Evolutionary conservation across 2,113 vertebrate genomes (phyloP).

Genomic region (Mellivora capensis): DNA sequence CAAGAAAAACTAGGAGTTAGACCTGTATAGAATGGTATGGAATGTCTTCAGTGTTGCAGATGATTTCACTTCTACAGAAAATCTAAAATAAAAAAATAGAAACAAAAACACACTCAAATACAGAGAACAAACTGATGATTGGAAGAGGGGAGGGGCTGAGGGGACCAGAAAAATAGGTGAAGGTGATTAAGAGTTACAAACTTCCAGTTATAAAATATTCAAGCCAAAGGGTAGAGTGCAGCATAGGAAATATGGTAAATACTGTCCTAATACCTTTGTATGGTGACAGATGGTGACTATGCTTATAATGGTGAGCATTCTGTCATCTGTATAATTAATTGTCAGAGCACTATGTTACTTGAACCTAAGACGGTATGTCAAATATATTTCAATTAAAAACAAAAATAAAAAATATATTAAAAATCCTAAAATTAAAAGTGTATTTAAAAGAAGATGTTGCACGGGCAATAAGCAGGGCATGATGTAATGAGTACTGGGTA

Average conservation of each 20-base stretch:
- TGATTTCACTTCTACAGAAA: neutral
- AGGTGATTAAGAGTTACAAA: neutral
- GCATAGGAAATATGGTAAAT: neutral
- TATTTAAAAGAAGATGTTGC: neutral
- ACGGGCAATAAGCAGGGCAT: neutral
- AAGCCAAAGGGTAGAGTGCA: neutral
- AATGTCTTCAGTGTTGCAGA: neutral
- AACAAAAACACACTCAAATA: neutral
- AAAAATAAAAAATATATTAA: neutral
- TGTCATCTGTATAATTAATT: neutral
- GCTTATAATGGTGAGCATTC: neutral
- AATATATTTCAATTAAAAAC: neutral
- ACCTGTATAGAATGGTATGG: neutral
- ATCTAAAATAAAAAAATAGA: neutral
- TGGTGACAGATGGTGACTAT: neutral
- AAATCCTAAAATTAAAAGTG: neutral
- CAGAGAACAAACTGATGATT: neutral
- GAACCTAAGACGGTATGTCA: neutral
- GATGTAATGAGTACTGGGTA: neutral
- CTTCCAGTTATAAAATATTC: neutral
- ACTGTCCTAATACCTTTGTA: neutral
- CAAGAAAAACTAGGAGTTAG: neutral
- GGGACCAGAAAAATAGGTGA: neutral
- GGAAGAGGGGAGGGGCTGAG: neutral
- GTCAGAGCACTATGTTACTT: neutral